Conservation (phyloP, 2,797 vertebrate species). For the Schizopygopsis malacanthus region DNA sequence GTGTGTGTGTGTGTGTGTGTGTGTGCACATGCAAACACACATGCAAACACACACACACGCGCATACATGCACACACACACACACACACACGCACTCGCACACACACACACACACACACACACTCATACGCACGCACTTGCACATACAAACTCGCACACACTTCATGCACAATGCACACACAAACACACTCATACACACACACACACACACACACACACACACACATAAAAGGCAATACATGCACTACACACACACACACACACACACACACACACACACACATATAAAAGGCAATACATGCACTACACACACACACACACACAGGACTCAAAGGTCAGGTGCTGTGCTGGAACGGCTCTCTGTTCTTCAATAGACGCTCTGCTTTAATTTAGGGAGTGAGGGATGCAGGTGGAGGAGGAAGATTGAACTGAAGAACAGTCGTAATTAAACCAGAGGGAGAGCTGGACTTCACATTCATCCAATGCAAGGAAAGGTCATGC, state of each 20-base stretch:
- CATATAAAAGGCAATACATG: not conserved
- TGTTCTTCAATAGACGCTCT: constrained; percentile 3
- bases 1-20: too few relatives aligned
- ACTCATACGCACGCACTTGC: too few relatives aligned
- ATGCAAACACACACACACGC: not conserved
- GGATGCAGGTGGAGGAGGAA: constrained; percentile 32
- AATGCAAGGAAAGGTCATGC: constrained; percentile 69
- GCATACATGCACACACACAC: too few relatives aligned
- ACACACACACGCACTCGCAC: too few relatives aligned
- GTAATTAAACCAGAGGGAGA: constrained; percentile 70
- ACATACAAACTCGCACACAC: too few relatives aligned
- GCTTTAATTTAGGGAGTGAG: not conserved
- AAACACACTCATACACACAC: too few relatives aligned
- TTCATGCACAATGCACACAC: too few relatives aligned
- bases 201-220: too few relatives aligned
- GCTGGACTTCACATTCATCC: constrained; percentile 51
- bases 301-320: not conserved
- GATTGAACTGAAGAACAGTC: constrained; percentile 60
- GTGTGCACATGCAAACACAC: too few relatives aligned
- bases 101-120: too few relatives aligned
- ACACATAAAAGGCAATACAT: too few relatives aligned
- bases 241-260: not conserved
- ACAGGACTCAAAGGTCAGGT: not conserved
- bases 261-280: not conserved
- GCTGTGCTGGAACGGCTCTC: not conserved